Conservation (phyloP, 1,140 invertebrate genomes). For the Diploscapter pachys region DNA sequence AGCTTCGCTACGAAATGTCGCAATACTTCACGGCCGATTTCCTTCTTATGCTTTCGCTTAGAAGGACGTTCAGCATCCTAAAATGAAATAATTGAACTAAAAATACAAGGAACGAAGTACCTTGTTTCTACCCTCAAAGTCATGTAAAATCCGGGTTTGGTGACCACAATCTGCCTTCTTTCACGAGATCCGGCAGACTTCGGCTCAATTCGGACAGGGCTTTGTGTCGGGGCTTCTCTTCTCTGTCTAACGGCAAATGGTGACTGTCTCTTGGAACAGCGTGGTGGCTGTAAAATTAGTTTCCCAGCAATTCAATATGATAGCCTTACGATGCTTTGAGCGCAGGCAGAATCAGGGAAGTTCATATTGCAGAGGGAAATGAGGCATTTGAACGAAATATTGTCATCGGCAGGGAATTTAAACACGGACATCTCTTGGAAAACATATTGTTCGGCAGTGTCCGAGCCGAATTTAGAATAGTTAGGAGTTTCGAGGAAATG, state of each 20-base stretch:
- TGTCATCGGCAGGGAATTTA: slow-evolving; percentile 57
- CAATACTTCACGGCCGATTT: slow-evolving; percentile 48
- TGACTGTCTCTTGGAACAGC: slow-evolving; percentile 34
- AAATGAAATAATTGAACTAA: neutral
- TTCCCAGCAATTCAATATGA: slow-evolving; percentile 14
- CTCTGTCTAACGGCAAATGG: slow-evolving; percentile 15
- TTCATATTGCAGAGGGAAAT: slow-evolving; percentile 54
- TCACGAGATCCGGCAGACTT: slow-evolving; percentile 27
- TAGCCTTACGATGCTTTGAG: slow-evolving; percentile 46
- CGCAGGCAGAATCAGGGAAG: slow-evolving; percentile 38
- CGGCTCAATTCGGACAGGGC: slow-evolving; percentile 12
- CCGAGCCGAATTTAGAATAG: slow-evolving; percentile 41
- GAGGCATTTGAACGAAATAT: slow-evolving; percentile 49
- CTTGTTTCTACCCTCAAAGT: slow-evolving; percentile 34
- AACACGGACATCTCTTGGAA: slow-evolving; percentile 57
- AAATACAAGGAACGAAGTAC: neutral
- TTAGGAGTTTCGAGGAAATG: slow-evolving; percentile 56
- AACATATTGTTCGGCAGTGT: slow-evolving; percentile 39
- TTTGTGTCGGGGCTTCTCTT: neutral
- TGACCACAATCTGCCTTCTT: slow-evolving; percentile 34
- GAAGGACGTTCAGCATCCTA: slow-evolving; percentile 52
- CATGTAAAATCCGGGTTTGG: slow-evolving; percentile 31
- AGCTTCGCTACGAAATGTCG: slow-evolving; percentile 34
- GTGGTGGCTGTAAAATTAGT: slow-evolving; percentile 49
- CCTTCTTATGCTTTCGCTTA: slow-evolving; percentile 53